phyloP scores from a whole-genome alignment of 2,113 vertebrate genomes.

The Oplegnathus fasciatus region DNA sequence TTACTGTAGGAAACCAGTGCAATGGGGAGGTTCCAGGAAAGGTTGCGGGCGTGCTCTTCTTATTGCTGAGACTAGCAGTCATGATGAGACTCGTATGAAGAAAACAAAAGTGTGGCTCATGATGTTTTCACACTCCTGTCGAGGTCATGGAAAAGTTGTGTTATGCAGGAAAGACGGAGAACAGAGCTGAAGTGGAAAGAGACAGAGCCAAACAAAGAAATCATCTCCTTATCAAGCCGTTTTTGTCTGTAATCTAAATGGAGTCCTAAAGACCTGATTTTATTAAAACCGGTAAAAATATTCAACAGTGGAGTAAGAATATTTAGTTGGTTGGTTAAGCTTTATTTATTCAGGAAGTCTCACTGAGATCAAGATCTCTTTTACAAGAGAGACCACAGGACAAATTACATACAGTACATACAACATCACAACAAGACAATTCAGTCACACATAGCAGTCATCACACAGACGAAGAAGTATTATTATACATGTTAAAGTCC shows the following conservation, averaged over 20 bases:
- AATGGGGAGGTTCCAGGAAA: not conserved
- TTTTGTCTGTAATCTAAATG: not conserved
- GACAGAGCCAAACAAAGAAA: not conserved
- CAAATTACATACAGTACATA: too few species aligned
- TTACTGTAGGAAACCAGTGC: not conserved
- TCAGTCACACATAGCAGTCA: too few species aligned
- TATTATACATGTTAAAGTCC: too few species aligned
- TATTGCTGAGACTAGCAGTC: not conserved
- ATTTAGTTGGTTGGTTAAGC: not conserved
- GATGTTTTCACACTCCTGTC: constrained; percentile 7
- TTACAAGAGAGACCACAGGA: too few species aligned
- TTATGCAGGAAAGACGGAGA: not conserved
- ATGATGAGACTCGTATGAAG: not conserved
- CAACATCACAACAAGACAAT: too few species aligned
- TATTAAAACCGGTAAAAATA: not conserved
- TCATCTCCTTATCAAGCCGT: not conserved
- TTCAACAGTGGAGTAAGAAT: not conserved
- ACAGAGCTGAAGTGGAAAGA: not conserved
- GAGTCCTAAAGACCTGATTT: not conserved
- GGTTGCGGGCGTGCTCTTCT: not conserved
- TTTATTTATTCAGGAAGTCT: not conserved
- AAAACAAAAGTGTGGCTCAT: not conserved
- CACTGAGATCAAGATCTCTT: not conserved
- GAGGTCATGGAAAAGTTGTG: constrained; percentile 7
- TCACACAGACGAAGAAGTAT: too few species aligned